Evolutionary conservation across 2,888 invertebrate species (phyloP), one percentile per base, ranked within the genome.

Genomic region (Eupsilia transversa): DNA sequence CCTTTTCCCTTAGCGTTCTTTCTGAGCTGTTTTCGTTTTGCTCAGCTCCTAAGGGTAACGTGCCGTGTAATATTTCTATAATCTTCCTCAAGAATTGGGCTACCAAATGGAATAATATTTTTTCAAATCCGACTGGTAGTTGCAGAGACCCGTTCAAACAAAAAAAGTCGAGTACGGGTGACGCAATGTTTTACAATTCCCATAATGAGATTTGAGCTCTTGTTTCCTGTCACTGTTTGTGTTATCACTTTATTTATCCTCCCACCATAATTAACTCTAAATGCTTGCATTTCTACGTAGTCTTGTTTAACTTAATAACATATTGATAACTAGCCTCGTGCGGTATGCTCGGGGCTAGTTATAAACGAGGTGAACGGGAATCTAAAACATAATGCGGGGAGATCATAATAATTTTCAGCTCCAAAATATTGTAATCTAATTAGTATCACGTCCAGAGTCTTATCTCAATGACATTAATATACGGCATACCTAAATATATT

Each of bases 231-330:
- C 52, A 38, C 27, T 33, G 60, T 23, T n/a, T n/a, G n/a, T 30
- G 30, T 38, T 65, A 65, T 77, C 64, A 60, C n/a, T 52, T 43
- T 72, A 38, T 77, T 65, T 72, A 61, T 72, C 33, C 54, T 65
- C 30, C 33, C 65, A 72, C 27, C 4, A 23, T 38, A 52, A 27
- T 65, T 46, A 61, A 46, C 52, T n/a, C 17, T 6, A 12, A 59
- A 5, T 60, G 27, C 5, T 52, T 69, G 52, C 43, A 43, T 65
- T 63, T 27, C 43, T 46, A 64, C 49, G 63, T 52, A 63, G 4
- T 57, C 27, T 54, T 35, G 56, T 68, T 52, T 64, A 33, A 49
- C 43, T 61, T n/a, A 67, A 30, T 67, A 38, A 30, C 49, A 43
- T 59, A 17, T 59, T 59, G 49, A 57, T 64, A 70, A 60, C 41